Evolutionary conservation across 2,797 vertebrate species (phyloP), one percentile per base, ranked within the genome.

Genomic region (Hozukius guyotensis): DNA sequence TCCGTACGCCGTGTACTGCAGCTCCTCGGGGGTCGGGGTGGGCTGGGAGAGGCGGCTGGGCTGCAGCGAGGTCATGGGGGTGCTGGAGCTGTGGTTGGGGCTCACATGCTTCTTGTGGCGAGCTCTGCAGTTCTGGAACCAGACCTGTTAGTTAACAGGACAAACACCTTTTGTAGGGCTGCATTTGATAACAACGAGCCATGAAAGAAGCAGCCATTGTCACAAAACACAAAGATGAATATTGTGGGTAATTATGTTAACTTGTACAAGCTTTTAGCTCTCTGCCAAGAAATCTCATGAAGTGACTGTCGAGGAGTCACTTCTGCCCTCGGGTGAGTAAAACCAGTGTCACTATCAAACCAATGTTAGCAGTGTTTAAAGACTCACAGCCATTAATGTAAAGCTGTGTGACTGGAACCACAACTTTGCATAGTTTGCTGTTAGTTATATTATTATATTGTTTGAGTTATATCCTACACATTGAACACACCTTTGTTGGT

Each of bases 101-200:
- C 97, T 97, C 83, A 99, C 97, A 0, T 99, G 97, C 87, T 99
- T 99, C 97, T 99, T 99, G 81, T 99, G 98, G 65, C 98, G 98
- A 0, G 98, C 98, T 91, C 98, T 93, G 88, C 98, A 99, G 80
- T 99, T 99, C 91, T 99, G 98, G 95, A 99, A 99, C 98, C 98
- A 99, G 70, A 99, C 98, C 98, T 99, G 90, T 66, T 27, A 34
- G 76, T 74, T 22, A 71, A 70, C 42, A 2, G 68, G 75, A 85
- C 49, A 76, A 80, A 78, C 34, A 9, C 14, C 4, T 29, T 65
- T 76, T 79, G 25, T 56, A 4, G n/a, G 24, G 18, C 38, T 55
- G 22, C 22, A 3, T 59, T 62, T 13, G 11, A 72, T 0, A 42
- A 32, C 2, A 12, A 29, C n/a, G 8, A 18, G 14, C 9, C 46